phyloP scores from a whole-genome alignment of 1,140 invertebrate species.

The Probaryconus sp. region DNA sequence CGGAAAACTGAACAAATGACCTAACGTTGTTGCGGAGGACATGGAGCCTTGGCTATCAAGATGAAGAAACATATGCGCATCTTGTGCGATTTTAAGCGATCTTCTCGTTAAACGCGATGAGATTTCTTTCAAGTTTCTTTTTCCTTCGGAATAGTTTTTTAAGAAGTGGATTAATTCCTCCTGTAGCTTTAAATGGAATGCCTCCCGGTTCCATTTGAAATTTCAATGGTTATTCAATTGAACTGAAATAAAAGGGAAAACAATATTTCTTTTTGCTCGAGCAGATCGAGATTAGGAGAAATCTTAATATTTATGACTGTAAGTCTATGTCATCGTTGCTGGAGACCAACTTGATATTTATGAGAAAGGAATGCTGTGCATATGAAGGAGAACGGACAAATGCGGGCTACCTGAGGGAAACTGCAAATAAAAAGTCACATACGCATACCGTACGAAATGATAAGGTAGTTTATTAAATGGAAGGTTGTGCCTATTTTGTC shows the following conservation, averaged over 20 bases:
- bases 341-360: constrained; percentile 31
- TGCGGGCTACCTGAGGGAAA: constrained; percentile 39
- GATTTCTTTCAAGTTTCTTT: too few relatives aligned
- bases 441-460: constrained; percentile 7
- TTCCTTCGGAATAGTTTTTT: too few relatives aligned
- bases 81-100: too few relatives aligned
- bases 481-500: too few relatives aligned
- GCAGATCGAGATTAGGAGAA: background rate
- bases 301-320: constrained; percentile 18
- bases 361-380: constrained; percentile 47
- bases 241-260: constrained; percentile 1
- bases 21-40: constrained; percentile 59
- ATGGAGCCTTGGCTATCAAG: constrained; percentile 48
- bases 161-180: too few relatives aligned
- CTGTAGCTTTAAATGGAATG: too few relatives aligned
- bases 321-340: constrained; percentile 28
- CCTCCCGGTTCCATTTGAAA: too few relatives aligned
- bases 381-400: constrained; percentile 43
- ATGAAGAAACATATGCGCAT: constrained; percentile 42
- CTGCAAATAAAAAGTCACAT: constrained; percentile 16
- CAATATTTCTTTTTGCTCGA: background rate
- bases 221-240: too few relatives aligned
- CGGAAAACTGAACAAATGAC: constrained; percentile 59
- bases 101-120: too few relatives aligned
- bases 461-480: constrained; percentile 1